Conservation (phyloP, 2,888 invertebrate genomes). For the Noctua comes region DNA sequence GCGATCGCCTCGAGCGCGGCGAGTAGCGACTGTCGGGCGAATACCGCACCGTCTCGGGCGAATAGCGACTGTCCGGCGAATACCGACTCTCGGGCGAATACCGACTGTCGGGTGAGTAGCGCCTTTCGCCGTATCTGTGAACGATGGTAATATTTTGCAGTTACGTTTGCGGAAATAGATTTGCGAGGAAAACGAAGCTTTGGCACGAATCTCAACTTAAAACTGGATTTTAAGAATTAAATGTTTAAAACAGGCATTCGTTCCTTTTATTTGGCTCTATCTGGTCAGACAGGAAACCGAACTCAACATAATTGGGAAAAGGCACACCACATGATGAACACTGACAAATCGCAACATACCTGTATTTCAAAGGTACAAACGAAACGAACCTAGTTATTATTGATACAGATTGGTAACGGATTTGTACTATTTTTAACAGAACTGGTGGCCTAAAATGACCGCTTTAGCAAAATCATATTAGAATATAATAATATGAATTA, state of each 20-base stretch:
- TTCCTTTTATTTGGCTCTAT: neutral
- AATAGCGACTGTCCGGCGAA: conserved; percentile 88
- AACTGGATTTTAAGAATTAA: conserved; percentile 83
- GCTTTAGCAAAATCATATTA: too few relatives aligned
- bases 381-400: neutral
- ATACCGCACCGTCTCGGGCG: conserved; percentile 85
- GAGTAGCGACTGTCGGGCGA: conserved; percentile 86
- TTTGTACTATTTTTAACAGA: neutral
- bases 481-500: too few relatives aligned
- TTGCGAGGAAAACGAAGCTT: neutral
- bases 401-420: neutral
- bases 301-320: neutral
- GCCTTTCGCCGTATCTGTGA: conserved; percentile 79
- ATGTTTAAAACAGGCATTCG: conserved; percentile 69
- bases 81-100: conserved; percentile 87
- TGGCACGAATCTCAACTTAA: neutral
- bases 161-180: neutral
- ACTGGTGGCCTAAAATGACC: neutral
- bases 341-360: neutral
- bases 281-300: neutral
- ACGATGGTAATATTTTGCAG: neutral
- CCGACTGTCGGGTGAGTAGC: conserved; percentile 89
- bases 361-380: neutral
- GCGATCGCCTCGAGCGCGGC: conserved; percentile 74
- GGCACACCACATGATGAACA: neutral